These are phyloP conservation scores for Entomyzon cyanotis DNA, from an alignment of 2,113 vertebrate genomes.

Conservation along the genomic window DNA sequence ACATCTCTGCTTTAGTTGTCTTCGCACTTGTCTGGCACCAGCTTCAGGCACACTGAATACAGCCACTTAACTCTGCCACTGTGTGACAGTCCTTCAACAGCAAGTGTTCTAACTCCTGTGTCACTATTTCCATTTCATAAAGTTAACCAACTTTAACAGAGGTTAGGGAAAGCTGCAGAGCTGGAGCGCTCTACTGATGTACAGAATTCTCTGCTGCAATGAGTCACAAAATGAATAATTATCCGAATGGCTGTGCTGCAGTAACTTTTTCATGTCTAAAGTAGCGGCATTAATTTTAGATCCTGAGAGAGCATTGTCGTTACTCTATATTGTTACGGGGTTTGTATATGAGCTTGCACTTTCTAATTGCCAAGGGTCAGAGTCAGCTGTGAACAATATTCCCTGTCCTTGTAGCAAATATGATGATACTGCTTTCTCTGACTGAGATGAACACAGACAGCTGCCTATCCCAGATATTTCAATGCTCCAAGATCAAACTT, in stretches of 20 bases:
- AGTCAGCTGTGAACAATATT: not conserved
- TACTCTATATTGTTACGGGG: not conserved
- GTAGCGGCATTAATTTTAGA: not conserved
- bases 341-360: not conserved
- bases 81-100: not conserved
- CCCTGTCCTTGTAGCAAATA: not conserved
- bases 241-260: not conserved
- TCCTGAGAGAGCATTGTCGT: not conserved
- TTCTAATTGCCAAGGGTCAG: not conserved
- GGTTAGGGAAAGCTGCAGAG: not conserved
- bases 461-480: slow-evolving; percentile 16
- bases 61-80: not conserved
- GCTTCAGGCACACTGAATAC: not conserved
- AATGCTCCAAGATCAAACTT: not conserved
- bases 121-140: not conserved
- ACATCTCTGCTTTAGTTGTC: not conserved
- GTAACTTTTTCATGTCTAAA: not conserved
- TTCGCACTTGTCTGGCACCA: not conserved
- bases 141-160: not conserved
- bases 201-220: not conserved
- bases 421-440: not conserved
- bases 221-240: not conserved
- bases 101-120: not conserved
- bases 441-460: not conserved
- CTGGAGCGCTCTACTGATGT: not conserved